Evolutionary conservation across 2,113 vertebrate genomes (phyloP).

Genomic region (Phylloscopus trochilus): DNA sequence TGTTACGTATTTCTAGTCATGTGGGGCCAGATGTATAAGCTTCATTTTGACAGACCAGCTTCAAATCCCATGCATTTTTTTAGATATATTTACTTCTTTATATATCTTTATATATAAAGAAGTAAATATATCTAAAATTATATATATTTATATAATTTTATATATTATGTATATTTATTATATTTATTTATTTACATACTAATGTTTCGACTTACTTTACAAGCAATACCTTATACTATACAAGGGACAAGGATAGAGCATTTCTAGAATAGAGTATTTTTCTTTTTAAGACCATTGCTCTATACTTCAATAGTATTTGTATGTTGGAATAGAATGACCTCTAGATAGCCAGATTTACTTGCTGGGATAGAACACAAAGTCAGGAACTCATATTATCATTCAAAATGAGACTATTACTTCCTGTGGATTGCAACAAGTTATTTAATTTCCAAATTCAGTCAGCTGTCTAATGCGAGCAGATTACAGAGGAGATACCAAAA

Average conservation of each 20-base stretch:
- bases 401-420: not conserved
- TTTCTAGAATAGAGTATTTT: not conserved
- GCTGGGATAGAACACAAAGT: not conserved
- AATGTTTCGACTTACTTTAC: not conserved
- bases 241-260: not conserved
- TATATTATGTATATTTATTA: not conserved
- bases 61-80: not conserved
- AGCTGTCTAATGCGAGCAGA: not conserved
- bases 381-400: not conserved
- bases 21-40: not conserved
- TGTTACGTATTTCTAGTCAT: not conserved
- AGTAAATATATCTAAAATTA: too few species aligned
- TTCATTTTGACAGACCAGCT: not conserved
- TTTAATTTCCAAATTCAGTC: not conserved
- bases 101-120: not conserved
- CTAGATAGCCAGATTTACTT: not conserved
- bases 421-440: not conserved
- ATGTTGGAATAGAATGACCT: not conserved
- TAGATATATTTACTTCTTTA: not conserved
- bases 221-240: not conserved
- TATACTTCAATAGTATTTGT: not conserved
- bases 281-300: not conserved
- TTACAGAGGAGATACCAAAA: not conserved
- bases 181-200: not conserved
- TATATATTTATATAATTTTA: too few species aligned